Evolutionary conservation across 1,140 invertebrate genomes (phyloP).

Genomic region (Vanessa tameamea): DNA sequence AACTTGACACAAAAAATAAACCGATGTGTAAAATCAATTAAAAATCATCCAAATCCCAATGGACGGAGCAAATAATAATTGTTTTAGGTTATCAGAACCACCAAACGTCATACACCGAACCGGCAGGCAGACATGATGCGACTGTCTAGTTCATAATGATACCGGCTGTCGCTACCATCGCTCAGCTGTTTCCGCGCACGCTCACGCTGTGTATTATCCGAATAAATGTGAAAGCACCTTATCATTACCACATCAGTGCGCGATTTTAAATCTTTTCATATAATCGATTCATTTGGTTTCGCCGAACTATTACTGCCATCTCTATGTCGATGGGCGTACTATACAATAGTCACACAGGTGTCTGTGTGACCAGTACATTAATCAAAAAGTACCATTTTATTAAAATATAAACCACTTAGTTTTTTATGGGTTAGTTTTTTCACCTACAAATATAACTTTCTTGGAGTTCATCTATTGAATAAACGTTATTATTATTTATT

Average conservation of each 20-base stretch:
- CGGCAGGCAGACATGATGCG: constrained; percentile 78
- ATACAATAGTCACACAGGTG: constrained; percentile 9
- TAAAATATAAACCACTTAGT: background rate
- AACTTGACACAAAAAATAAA: constrained; percentile 52
- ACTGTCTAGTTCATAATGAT: constrained; percentile 69
- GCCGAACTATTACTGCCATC: constrained; percentile 23
- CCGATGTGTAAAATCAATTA: constrained; percentile 52
- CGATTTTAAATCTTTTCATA: constrained; percentile 7
- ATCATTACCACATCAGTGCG: background rate
- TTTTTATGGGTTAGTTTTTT: background rate
- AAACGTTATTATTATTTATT: no score
- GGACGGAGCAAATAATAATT: constrained; percentile 66
- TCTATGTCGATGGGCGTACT: constrained; percentile 7
- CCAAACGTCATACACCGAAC: constrained; percentile 69
- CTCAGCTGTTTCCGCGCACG: constrained; percentile 78
- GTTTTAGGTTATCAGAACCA: constrained; percentile 68
- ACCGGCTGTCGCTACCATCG: constrained; percentile 64
- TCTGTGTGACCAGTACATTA: constrained; percentile 7
- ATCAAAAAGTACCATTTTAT: background rate
- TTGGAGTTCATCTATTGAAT: no score
- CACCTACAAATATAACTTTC: background rate
- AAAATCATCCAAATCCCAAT: constrained; percentile 55
- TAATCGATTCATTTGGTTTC: background rate
- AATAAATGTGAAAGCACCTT: constrained; percentile 46
- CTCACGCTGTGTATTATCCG: constrained; percentile 51